phyloP scores from a whole-genome alignment of 1,140 invertebrate genomes.

The Drosophila leontia region DNA sequence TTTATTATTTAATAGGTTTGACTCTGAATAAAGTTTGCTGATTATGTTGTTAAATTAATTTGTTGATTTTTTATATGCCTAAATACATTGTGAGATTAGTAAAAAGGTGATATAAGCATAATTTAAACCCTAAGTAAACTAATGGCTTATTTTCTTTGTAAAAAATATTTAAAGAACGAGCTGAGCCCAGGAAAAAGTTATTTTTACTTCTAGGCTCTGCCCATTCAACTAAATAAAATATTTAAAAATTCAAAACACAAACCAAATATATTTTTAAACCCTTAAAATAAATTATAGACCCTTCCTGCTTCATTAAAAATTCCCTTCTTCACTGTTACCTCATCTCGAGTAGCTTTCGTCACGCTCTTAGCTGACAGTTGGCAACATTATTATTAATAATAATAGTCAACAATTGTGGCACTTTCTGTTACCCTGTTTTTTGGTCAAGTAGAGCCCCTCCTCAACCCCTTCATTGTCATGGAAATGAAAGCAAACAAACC shows the following conservation, averaged over 20 bases:
- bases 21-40: background rate
- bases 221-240: background rate
- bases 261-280: background rate
- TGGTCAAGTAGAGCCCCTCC: conserved; percentile 30
- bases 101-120: too few species aligned
- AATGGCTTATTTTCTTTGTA: background rate
- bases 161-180: background rate
- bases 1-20: background rate
- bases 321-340: conserved; percentile 2
- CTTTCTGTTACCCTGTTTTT: conserved; percentile 30
- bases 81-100: background rate
- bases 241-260: background rate
- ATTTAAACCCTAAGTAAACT: background rate
- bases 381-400: conserved; percentile 46
- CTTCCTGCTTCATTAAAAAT: conserved; percentile 5
- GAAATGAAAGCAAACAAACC: conserved; percentile 55
- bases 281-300: background rate
- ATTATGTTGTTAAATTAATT: background rate
- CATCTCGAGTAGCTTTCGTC: conserved; percentile 30
- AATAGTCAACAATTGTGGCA: conserved; percentile 52
- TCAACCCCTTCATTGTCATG: conserved; percentile 62
- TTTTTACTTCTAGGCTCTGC: background rate
- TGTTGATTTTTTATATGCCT: background rate
- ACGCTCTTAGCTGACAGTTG: conserved; percentile 30
- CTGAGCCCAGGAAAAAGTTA: background rate